Percentiles rank a stretch among this genome's conserved stretches.
Evolutionary conservation across 2,888 invertebrate species (phyloP).

Genomic region (Caenorhabditis auriculariae): DNA sequence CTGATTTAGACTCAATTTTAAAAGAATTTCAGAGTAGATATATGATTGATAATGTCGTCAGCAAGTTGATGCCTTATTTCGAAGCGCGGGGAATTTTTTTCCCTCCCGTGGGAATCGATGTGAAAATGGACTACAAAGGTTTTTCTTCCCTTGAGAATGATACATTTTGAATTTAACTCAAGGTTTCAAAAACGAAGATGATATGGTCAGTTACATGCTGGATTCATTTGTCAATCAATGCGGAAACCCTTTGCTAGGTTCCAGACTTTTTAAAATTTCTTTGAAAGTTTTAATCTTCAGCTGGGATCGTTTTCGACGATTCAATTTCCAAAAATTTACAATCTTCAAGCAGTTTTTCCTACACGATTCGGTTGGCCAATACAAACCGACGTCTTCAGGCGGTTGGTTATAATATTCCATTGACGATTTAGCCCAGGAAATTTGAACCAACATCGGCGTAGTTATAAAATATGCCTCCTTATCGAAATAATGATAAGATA

Average conservation of each 20-base stretch:
- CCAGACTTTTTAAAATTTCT: not conserved
- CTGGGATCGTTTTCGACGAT: conserved; percentile 53
- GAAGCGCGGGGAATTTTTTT: not conserved
- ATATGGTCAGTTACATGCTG: conserved; percentile 63
- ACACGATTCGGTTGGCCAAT: conserved; percentile 54
- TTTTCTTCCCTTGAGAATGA: not conserved
- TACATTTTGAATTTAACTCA: not conserved
- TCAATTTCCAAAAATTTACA: conserved; percentile 24
- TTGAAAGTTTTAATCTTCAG: conserved; percentile 20
- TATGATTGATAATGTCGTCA: not conserved
- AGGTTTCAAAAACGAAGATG: conserved; percentile 64
- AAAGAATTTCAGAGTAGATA: conserved; percentile 8
- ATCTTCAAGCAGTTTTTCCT: conserved; percentile 27
- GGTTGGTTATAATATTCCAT: too few relatives aligned
- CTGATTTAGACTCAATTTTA: not conserved
- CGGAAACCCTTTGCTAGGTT: conserved; percentile 48
- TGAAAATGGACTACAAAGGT: conserved; percentile 1
- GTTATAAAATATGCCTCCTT: too few relatives aligned
- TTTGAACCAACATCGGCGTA: too few relatives aligned
- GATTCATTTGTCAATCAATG: conserved; percentile 45
- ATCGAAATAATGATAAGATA: too few relatives aligned
- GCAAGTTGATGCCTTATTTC: not conserved
- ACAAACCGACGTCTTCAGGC: conserved; percentile 64
- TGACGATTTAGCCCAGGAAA: too few relatives aligned
- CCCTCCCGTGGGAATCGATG: not conserved